Evolutionary conservation across 2,888 invertebrate species (phyloP).

Genomic region (Nemoura dubitans): DNA sequence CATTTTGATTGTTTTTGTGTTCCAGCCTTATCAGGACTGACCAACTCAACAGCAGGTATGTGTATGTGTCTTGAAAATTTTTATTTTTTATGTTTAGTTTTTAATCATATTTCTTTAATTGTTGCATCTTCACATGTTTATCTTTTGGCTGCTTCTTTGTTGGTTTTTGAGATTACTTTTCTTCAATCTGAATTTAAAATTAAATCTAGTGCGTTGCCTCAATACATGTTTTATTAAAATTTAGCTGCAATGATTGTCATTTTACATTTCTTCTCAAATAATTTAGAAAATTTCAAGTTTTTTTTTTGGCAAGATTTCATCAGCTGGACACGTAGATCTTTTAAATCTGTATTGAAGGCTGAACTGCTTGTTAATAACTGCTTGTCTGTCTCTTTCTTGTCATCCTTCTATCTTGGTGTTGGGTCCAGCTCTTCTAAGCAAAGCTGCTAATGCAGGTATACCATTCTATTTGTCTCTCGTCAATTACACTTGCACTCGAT

Average conservation of each 20-base stretch:
- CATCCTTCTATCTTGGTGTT: conserved; percentile 44
- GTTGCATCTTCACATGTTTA: conserved; percentile 32
- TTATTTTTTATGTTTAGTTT: conserved; percentile 32
- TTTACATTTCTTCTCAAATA: background rate
- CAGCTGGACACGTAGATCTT: no score
- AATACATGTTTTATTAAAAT: background rate
- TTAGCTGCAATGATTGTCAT: conserved; percentile 10
- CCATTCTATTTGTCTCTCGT: conserved; percentile 45
- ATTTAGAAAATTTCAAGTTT: no score
- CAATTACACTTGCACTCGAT: background rate
- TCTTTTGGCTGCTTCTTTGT: conserved; percentile 29
- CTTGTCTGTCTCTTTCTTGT: conserved; percentile 47
- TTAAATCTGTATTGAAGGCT: background rate
- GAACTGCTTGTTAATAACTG: background rate
- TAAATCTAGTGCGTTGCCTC: background rate
- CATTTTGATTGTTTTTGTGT: conserved; percentile 54
- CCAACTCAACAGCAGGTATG: conserved; percentile 64
- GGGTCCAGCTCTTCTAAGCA: conserved; percentile 59
- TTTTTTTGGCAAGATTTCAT: no score
- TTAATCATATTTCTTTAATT: conserved; percentile 15
- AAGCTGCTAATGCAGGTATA: conserved; percentile 62
- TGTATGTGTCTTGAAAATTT: conserved; percentile 59
- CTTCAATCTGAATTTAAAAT: conserved; percentile 15
- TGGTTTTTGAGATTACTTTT: conserved; percentile 36
- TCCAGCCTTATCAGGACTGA: conserved; percentile 64